Evolutionary conservation across 2,888 invertebrate genomes (phyloP).

Genomic region (Lycophotia porphyrea): DNA sequence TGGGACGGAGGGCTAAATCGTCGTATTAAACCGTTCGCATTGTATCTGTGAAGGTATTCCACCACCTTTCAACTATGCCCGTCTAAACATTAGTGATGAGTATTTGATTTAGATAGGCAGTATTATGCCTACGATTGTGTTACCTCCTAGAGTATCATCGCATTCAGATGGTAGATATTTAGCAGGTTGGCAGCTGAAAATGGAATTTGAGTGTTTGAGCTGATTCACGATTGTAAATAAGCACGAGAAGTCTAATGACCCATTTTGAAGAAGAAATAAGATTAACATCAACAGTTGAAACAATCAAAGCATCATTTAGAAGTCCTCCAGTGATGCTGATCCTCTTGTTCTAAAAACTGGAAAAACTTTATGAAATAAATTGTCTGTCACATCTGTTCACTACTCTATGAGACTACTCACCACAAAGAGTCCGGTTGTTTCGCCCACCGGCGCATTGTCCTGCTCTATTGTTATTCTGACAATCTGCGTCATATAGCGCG

Average conservation of each 20-base stretch:
- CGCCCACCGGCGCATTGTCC: slow-evolving; percentile 85
- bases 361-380: neutral
- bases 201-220: neutral
- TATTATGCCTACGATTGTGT: slow-evolving; percentile 40
- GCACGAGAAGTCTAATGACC: neutral
- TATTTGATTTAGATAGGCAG: neutral
- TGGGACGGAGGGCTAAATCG: slow-evolving; percentile 79
- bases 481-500: slow-evolving; percentile 72
- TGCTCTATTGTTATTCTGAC: slow-evolving; percentile 85
- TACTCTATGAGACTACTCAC: slow-evolving; percentile 74
- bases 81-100: slow-evolving; percentile 69
- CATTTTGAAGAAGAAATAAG: neutral
- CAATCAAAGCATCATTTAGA: neutral
- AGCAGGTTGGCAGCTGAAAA: neutral
- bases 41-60: slow-evolving; percentile 84
- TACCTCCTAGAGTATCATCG: slow-evolving; percentile 20
- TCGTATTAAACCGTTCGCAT: slow-evolving; percentile 83
- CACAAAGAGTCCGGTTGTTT: slow-evolving; percentile 86
- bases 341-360: neutral
- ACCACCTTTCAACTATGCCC: slow-evolving; percentile 81
- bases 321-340: too few relatives aligned
- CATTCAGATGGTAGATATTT: neutral
- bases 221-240: neutral
- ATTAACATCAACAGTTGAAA: neutral
- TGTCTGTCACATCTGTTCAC: slow-evolving; percentile 51